A percentile compares a stretch with the other conserved stretches of the same genome.
Conservation (phyloP, 2,888 invertebrate species). For the Athripsodes cinereus region DNA sequence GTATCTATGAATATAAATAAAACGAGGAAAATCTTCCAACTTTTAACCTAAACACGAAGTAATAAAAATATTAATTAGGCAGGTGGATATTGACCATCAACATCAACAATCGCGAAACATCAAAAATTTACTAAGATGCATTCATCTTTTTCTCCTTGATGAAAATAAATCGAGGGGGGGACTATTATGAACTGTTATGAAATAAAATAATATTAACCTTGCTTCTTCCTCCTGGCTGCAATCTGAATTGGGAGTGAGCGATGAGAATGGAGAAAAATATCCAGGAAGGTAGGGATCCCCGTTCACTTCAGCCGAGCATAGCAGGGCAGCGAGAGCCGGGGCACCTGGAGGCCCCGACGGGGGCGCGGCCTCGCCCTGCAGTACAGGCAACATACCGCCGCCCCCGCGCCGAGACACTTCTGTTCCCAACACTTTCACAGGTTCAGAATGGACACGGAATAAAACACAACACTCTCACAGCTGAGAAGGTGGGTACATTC, state of each 20-base stretch:
- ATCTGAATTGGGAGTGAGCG: slow-evolving; percentile 8
- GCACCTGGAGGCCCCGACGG: slow-evolving; percentile 46
- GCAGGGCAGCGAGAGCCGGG: slow-evolving; percentile 39
- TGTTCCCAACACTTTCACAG: slow-evolving; percentile 27
- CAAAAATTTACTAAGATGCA: no score
- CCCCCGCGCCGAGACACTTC: slow-evolving; percentile 24
- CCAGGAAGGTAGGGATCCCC: slow-evolving; percentile 41
- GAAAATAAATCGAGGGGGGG: no score
- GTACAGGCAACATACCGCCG: slow-evolving; percentile 45
- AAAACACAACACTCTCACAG: slow-evolving; percentile 22
- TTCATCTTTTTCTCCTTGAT: no score
- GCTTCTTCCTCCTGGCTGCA: slow-evolving; percentile 13
- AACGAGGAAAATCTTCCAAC: no score
- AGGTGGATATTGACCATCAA: no score
- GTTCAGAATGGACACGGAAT: slow-evolving; percentile 27
- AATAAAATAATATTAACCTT: slow-evolving; percentile 14
- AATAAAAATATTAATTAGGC: no score
- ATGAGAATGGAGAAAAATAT: slow-evolving; percentile 33
- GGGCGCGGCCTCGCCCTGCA: slow-evolving; percentile 43
- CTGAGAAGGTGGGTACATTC: slow-evolving; percentile 3
- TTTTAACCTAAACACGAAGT: no score
- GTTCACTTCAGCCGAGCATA: slow-evolving; percentile 48
- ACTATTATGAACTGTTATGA: no score
- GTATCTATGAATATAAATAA: no score
- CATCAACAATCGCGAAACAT: no score